Evolutionary conservation across 2,797 vertebrate species (phyloP), one percentile per base, ranked within the genome.

Genomic region (Pitangus sulphuratus): DNA sequence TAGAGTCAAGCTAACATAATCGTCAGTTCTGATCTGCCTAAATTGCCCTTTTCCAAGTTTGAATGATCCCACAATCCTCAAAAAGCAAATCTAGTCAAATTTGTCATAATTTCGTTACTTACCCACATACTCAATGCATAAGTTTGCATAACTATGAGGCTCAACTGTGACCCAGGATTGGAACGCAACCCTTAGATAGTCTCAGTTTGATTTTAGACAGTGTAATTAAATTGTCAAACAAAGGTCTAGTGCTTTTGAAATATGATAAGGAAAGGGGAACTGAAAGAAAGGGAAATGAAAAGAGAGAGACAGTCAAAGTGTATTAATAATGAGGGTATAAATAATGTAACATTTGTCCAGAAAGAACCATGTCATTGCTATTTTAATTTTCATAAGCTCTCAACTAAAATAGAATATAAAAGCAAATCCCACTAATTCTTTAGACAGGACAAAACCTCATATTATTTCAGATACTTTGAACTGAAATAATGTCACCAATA

Each of bases 171-270:
- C 47, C 33, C 42, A 78, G 30, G 12, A 85, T 22, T 3, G 8
- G 48, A 79, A 45, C 26, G 39, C 15, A 87, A 80, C 26, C 12
- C 31, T 74, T 60, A 82, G n/a, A 87, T 25, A 79, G 26, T 45
- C 57, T 75, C 61, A 77, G 37, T 90, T 87, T 93, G 37, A 74
- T 94, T 95, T 96, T 58, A 68, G 66, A 60, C 24, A 66, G 31
- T 44, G 56, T 83, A 87, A 94, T 87, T 92, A 94, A 95, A 90
- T 77, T 77, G 65, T 78, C 75, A 94, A 83, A 92, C 40, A 77
- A 77, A 71, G 64, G 17, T 44, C 26, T 81, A 93, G 79, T 51
- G 58, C 28, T 92, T 86, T 64, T 82, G 64, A 92, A 87, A 64
- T 66, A 65, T 31, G 26, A 90, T 62, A 58, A 79, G 51, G 33